Percentiles rank a stretch among this genome's conserved stretches.
Evolutionary conservation across 2,888 invertebrate genomes (phyloP).

Genomic region (Lepidochrysops patricia): DNA sequence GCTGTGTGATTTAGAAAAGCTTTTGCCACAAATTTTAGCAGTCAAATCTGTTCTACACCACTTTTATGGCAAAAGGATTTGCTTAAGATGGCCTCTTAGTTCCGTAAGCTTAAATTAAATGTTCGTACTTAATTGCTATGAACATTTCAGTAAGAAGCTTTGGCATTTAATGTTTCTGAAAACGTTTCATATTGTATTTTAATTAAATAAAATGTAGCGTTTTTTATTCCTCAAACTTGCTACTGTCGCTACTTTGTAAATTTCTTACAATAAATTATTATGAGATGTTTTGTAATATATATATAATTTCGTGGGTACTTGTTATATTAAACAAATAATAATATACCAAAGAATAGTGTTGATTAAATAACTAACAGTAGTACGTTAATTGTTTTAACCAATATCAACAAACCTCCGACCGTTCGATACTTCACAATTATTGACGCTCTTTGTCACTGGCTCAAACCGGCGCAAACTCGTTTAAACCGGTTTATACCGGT

Average conservation of each 20-base stretch:
- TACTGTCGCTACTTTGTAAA: background rate
- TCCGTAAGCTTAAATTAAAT: slow-evolving; percentile 21
- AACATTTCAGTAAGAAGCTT: slow-evolving; percentile 5
- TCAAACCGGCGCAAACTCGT: slow-evolving; percentile 28
- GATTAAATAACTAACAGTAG: slow-evolving; percentile 11
- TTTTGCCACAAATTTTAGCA: slow-evolving; percentile 22
- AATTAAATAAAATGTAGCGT: background rate
- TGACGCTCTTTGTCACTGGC: slow-evolving; percentile 35
- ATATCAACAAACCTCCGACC: slow-evolving; percentile 35
- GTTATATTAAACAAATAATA: background rate
- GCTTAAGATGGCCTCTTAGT: slow-evolving; percentile 5
- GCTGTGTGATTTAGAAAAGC: slow-evolving; percentile 23
- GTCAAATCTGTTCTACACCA: slow-evolving; percentile 23
- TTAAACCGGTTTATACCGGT: slow-evolving; percentile 36
- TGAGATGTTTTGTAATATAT: background rate
- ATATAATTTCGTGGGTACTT: background rate
- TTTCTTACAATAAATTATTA: background rate
- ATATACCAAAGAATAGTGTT: background rate
- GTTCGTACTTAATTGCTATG: slow-evolving; percentile 18
- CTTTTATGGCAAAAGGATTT: slow-evolving; percentile 15
- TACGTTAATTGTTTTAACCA: slow-evolving; percentile 15
- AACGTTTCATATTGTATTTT: slow-evolving; percentile 1
- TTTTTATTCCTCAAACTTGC: background rate
- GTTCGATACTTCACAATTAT: slow-evolving; percentile 37
- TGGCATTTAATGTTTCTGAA: background rate